Evolutionary conservation across 2,113 vertebrate species (phyloP).

Genomic region (Nothocercus nigrocapillus): DNA sequence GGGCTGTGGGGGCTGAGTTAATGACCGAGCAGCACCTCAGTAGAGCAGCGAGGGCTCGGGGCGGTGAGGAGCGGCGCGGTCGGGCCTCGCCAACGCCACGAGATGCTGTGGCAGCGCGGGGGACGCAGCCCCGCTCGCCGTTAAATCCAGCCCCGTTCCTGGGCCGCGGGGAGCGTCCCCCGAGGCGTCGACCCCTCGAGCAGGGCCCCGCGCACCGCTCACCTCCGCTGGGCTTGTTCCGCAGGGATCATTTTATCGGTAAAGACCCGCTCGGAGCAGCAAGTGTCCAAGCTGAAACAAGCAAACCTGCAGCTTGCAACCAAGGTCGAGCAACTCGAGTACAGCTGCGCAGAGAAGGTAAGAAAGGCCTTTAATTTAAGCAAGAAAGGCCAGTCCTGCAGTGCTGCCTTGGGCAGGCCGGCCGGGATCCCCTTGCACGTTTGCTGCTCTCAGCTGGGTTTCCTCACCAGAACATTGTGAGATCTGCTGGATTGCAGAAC

Average conservation of each 20-base stretch:
- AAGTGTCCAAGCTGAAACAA: constrained; percentile 85
- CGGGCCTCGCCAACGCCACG: neutral
- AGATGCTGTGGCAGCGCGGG: neutral
- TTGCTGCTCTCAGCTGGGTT: neutral
- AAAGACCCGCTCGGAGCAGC: constrained; percentile 88
- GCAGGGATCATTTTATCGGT: constrained; percentile 92
- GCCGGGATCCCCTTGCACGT: constrained; percentile 2
- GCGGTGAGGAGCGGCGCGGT: neutral
- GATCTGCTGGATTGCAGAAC: neutral
- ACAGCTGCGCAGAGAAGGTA: constrained; percentile 85
- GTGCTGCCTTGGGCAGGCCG: neutral
- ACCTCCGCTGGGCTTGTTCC: constrained; percentile 24
- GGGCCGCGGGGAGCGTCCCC: no score
- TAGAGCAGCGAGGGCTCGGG: neutral
- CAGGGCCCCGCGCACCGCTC: neutral
- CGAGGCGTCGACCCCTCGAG: neutral
- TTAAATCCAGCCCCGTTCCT: no score
- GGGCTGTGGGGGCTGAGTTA: neutral
- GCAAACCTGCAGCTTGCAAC: constrained; percentile 85
- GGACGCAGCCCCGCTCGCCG: no score
- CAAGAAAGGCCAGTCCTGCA: neutral
- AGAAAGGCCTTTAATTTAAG: neutral
- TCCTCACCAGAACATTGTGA: neutral
- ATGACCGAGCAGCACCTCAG: neutral
- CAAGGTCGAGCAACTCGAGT: constrained; percentile 86